Evolutionary conservation across 2,797 vertebrate genomes (phyloP).

Genomic region (Gobionotothen gibberifrons): DNA sequence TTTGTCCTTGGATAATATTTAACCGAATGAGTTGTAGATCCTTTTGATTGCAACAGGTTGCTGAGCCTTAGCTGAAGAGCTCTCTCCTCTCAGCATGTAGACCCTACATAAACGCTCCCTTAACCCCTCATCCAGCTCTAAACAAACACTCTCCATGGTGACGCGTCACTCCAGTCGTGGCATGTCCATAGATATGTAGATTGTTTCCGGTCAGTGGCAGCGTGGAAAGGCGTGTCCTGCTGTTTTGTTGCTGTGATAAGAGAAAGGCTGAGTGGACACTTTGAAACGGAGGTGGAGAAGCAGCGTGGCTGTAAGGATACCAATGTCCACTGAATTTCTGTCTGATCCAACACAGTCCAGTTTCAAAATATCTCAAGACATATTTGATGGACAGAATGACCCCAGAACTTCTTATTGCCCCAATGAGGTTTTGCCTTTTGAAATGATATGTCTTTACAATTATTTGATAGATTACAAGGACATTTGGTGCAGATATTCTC

Average conservation of each 20-base stretch:
- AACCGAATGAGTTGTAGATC: neutral
- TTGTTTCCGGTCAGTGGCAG: slow-evolving; percentile 69
- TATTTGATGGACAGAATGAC: neutral
- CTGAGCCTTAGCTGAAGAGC: neutral
- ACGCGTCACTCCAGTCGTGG: slow-evolving; percentile 35
- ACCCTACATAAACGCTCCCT: slow-evolving; percentile 19
- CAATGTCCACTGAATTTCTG: fast-evolving
- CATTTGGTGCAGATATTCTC: neutral
- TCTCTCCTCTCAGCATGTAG: neutral
- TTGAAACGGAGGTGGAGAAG: slow-evolving; percentile 10
- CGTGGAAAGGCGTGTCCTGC: slow-evolving; percentile 67
- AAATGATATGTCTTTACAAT: neutral
- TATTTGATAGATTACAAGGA: neutral
- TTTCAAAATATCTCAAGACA: neutral
- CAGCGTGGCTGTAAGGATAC: neutral
- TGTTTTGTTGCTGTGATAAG: slow-evolving; percentile 55
- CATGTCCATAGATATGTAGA: slow-evolving; percentile 70
- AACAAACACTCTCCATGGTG: slow-evolving; percentile 60
- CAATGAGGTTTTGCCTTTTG: neutral
- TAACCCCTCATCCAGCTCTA: slow-evolving; percentile 42
- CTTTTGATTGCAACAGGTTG: neutral
- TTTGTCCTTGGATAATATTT: slow-evolving; percentile 5
- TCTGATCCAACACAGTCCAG: neutral
- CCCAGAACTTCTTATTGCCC: neutral
- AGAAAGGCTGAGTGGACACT: slow-evolving; percentile 57